Percentiles rank a stretch among this genome's conserved stretches.
Evolutionary conservation across 1,140 invertebrate species (phyloP).

Genomic region (Eriocheir sinensis): DNA sequence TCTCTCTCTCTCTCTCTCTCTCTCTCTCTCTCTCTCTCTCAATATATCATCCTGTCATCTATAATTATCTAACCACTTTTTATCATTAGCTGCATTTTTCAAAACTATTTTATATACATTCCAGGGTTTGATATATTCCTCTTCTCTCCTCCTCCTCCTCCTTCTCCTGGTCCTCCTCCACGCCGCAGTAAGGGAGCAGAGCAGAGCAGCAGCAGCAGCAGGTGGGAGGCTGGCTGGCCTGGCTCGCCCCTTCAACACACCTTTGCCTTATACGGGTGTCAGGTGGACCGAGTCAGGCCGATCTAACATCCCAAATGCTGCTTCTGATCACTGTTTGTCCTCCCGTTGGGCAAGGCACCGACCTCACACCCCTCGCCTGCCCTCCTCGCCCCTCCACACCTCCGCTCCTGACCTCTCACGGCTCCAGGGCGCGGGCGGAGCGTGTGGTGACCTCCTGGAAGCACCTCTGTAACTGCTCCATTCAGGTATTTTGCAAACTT

Average conservation of each 20-base stretch:
- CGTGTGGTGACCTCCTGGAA: slow-evolving; percentile 1
- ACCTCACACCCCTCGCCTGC: neutral
- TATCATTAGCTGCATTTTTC: too few species aligned
- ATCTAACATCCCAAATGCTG: slow-evolving; percentile 15
- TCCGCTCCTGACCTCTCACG: neutral
- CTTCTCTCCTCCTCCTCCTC: neutral
- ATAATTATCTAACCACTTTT: too few species aligned
- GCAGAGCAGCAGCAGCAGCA: too few species aligned
- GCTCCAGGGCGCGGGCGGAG: neutral
- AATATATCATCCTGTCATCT: neutral
- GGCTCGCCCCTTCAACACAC: neutral
- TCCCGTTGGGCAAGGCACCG: too few species aligned
- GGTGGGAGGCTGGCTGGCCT: neutral
- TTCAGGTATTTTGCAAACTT: slow-evolving; percentile 16
- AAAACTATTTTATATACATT: too few species aligned
- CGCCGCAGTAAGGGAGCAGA: neutral
- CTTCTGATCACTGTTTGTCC: slow-evolving; percentile 28
- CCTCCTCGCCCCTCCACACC: neutral
- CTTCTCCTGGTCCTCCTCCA: neutral
- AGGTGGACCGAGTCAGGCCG: neutral
- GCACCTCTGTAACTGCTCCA: neutral
- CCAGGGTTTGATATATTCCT: neutral
- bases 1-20: neutral
- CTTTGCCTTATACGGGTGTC: neutral
- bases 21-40: slow-evolving; percentile 28